Conservation (phyloP, 1,140 invertebrate species). For the Proales similis region DNA sequence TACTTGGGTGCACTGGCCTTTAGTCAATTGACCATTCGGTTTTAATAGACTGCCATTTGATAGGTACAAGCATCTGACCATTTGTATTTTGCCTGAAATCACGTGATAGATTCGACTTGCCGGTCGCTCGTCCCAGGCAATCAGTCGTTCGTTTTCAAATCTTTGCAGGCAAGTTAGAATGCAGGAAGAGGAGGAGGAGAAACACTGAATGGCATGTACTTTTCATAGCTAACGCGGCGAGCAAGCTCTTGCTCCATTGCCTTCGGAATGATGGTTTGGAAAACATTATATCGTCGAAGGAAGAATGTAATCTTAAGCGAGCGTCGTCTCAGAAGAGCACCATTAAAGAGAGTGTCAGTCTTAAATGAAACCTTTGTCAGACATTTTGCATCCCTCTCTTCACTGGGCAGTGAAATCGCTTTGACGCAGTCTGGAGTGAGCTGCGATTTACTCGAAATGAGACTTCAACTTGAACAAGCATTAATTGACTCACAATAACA, state of each 20-base stretch:
- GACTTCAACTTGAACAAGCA: too few relatives aligned
- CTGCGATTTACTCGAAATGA: too few relatives aligned
- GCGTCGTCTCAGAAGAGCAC: too few relatives aligned
- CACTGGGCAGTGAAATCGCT: too few relatives aligned
- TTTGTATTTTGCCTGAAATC: slow-evolving; percentile 33
- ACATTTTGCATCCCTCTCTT: too few relatives aligned
- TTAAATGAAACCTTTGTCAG: too few relatives aligned
- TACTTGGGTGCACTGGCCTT: slow-evolving; percentile 5
- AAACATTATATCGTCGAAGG: neutral
- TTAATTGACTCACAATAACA: neutral
- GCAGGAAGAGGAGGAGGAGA: neutral
- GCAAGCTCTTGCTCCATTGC: neutral
- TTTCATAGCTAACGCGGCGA: slow-evolving; percentile 27
- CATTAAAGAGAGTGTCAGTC: too few relatives aligned
- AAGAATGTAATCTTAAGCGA: too few relatives aligned
- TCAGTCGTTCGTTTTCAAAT: slow-evolving; percentile 13
- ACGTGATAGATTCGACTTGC: slow-evolving; percentile 12
- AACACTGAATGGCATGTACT: neutral
- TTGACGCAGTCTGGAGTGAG: neutral
- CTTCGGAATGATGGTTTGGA: slow-evolving; percentile 16
- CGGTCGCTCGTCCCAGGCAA: slow-evolving; percentile 16
- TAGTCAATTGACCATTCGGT: neutral
- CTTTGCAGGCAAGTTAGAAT: slow-evolving; percentile 1
- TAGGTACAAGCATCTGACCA: slow-evolving; percentile 11
- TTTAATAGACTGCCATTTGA: slow-evolving; percentile 21